phyloP scores from a whole-genome alignment of 2,113 vertebrate genomes.

The Solea senegalensis region DNA sequence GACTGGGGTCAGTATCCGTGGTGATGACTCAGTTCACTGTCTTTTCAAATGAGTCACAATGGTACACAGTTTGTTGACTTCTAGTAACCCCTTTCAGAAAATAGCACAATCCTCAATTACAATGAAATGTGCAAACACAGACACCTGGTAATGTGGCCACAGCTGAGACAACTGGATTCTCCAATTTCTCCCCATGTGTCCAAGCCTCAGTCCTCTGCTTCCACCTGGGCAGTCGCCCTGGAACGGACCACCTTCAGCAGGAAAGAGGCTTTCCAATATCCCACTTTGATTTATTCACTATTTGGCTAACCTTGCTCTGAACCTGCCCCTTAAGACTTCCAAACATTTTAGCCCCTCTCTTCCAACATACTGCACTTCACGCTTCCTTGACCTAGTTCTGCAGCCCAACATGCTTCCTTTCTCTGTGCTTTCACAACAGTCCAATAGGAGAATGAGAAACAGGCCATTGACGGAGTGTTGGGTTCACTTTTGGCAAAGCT shows the following conservation, averaged over 20 bases:
- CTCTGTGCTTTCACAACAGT: slow-evolving; percentile 70
- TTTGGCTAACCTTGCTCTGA: slow-evolving; percentile 99
- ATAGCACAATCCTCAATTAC: slow-evolving; percentile 8
- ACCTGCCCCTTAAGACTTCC: slow-evolving; percentile 87
- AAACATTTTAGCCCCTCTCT: slow-evolving; percentile 75
- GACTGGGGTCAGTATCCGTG: slow-evolving; percentile 2
- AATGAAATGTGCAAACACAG: slow-evolving; percentile 22
- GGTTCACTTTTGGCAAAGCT: slow-evolving; percentile 58
- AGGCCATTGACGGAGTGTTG: slow-evolving; percentile 63
- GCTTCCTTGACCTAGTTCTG: slow-evolving; percentile 66
- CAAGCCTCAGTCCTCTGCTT: slow-evolving; percentile 50
- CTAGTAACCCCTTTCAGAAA: background rate
- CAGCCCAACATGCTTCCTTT: slow-evolving; percentile 69
- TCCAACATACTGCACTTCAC: slow-evolving; percentile 67
- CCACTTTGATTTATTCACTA: slow-evolving; percentile 91
- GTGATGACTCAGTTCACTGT: background rate
- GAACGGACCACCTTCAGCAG: slow-evolving; percentile 66
- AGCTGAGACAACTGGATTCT: slow-evolving; percentile 52
- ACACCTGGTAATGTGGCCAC: slow-evolving; percentile 60
- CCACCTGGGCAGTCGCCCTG: slow-evolving; percentile 84
- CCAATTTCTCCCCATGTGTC: slow-evolving; percentile 43
- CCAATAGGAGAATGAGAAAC: slow-evolving; percentile 73
- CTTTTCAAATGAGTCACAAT: slow-evolving; percentile 4
- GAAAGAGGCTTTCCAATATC: slow-evolving; percentile 54
- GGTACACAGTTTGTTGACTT: background rate